Base-by-base conservation (phyloP, 2,113 vertebrate genomes). In the Hippocampus mohnikei region DNA sequence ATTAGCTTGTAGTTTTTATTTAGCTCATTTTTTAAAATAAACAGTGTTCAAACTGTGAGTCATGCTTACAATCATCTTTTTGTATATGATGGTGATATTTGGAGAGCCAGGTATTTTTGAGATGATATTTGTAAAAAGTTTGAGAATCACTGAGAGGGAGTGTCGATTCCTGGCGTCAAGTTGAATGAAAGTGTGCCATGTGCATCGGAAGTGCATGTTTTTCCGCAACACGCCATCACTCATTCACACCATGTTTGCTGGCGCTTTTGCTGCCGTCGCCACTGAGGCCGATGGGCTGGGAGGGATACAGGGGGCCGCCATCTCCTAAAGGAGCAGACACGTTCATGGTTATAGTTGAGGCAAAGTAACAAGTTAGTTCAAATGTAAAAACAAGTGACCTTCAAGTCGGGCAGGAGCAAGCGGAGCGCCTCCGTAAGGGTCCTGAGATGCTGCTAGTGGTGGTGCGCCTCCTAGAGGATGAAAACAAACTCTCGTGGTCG, bases 341-440 rank as follows among this genome's bases (percentile, higher is more conserved):
- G 25, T 60, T 27, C 41, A 56, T 61, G 1, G 3, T n/a, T 20
- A 53, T 11, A 3, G 20, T 8, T 18, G 20, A 13, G 6, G 1
- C 15, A 52, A 18, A 12, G 25, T 11, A 27, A 66, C 41, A 50
- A 21, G 27, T 52, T 44, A 0, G 13, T 18, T 23, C 7, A 3
- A 65, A 27, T 27, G 52, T 52, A 15, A 6, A 64, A 46, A 3
- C 1, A 52, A 58, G 75, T 72, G 76, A 92, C 92, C 91, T 20
- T 93, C 91, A 67, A 90, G 81, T 58, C 88, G 89, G 18, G 88
- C 61, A 37, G 89, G 82, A 70, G 91, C 83, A 70, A 90, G 71
- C 6, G 89, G 87, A 60, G 78, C 71, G 0, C 81, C 87, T 1
- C 79, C 88, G 21, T 91, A 91, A 23, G 89, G 85, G 77, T 79